Evolutionary conservation across 2,113 vertebrate genomes (phyloP), one percentile per base, ranked within the genome.

Genomic region (Paracanthobrama guichenoti): DNA sequence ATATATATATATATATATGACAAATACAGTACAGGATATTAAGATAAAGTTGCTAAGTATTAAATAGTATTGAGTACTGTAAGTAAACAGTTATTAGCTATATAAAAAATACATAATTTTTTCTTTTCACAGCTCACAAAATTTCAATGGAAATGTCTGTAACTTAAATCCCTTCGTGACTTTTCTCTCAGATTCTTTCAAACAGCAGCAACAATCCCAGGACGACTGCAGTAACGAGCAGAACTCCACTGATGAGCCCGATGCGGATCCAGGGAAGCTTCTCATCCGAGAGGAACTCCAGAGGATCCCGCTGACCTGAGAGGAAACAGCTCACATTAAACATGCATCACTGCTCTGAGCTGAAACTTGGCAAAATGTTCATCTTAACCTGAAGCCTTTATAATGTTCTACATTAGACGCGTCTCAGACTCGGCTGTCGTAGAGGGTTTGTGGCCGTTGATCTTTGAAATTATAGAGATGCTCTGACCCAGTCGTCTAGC

Each of bases 261-360:
- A 88, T 81, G 22, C 83, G 88, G 62, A 91, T 77, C 88, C 89
- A 90, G 2, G 91, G 90, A 59, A 88, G 18, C 4, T 14, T 39
- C 11, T 83, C 67, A 1, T 53, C 62, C 53, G 18, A 35, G 6
- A 39, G 11, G 14, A 78, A 3, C 66, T 69, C 62, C 22, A 31
- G 53, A 60, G 14, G 22, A 39, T 73, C 64, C 7, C 60, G 24
- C 11, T 28, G 74, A 60, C 46, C 72, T 64, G 57, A 66, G 42
- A 67, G 42, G n/a, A 22, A 62, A 74, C 22, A 16, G 3, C 50
- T 20, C 24, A 6, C 22, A 4, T 10, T 22, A 46, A 77, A 50
- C 46, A 46, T 6, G 16, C 9, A 11, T n/a, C 39, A 83, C 16
- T 18, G 0, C 12, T 13, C 12, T 1, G 12, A 50, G 12, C 67